These are phyloP conservation scores for Eretmocerus hayati DNA, from an alignment of 2,888 invertebrate genomes.

Conservation along the genomic window DNA sequence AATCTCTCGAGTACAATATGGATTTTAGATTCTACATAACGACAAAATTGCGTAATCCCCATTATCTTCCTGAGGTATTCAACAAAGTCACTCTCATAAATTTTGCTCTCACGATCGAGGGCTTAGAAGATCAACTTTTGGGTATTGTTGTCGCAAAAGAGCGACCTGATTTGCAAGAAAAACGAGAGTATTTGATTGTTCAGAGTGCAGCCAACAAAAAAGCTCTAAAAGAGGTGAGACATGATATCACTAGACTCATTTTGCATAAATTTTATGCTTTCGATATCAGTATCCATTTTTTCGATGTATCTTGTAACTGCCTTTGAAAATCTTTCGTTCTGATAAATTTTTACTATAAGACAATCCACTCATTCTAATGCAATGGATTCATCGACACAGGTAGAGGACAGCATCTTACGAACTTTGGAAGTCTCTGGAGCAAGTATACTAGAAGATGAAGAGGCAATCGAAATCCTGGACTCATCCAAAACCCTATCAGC, in stretches of 20 bases:
- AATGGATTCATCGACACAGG: too few species aligned
- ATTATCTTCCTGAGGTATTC: slow-evolving; percentile 77
- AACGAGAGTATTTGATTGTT: slow-evolving; percentile 69
- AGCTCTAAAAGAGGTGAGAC: slow-evolving; percentile 62
- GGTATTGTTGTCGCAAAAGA: slow-evolving; percentile 81
- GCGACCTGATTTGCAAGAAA: slow-evolving; percentile 75
- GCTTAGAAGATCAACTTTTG: slow-evolving; percentile 75
- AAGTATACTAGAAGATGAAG: slow-evolving; percentile 86
- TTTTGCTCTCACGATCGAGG: slow-evolving; percentile 75
- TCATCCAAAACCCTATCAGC: slow-evolving; percentile 75
- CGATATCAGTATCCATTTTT: background rate
- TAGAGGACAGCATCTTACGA: slow-evolving; percentile 81
- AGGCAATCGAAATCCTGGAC: slow-evolving; percentile 79
- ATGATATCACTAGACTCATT: too few species aligned
- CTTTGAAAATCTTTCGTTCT: background rate
- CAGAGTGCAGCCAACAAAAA: slow-evolving; percentile 74
- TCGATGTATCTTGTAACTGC: background rate
- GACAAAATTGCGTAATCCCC: slow-evolving; percentile 76
- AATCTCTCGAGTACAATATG: slow-evolving; percentile 67
- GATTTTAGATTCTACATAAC: slow-evolving; percentile 74
- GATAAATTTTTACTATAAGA: background rate
- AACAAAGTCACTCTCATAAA: slow-evolving; percentile 78
- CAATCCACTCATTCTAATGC: too few species aligned
- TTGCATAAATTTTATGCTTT: background rate
- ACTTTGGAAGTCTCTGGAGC: slow-evolving; percentile 77